Evolutionary conservation across 2,888 invertebrate genomes (phyloP).

Genomic region (Alviniconcha strummeri): DNA sequence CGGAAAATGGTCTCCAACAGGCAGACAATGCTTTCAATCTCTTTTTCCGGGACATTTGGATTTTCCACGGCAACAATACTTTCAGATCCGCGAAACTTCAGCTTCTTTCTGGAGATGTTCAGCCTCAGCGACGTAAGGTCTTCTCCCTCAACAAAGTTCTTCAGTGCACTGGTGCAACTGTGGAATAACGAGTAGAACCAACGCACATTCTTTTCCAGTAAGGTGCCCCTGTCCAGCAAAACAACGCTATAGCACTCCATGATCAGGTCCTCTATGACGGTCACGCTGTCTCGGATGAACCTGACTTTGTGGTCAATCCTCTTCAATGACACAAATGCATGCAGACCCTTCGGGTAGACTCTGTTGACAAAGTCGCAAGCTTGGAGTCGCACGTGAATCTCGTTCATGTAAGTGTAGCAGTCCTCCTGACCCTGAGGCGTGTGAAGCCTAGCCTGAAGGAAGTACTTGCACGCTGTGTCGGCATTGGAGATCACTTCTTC

Average conservation of each 20-base stretch:
- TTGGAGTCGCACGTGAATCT: constrained; percentile 47
- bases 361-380: constrained; percentile 45
- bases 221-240: constrained; percentile 33
- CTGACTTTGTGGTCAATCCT: neutral
- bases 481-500: constrained; percentile 40
- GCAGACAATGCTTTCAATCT: constrained; percentile 42
- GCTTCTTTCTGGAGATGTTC: constrained; percentile 43
- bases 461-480: constrained; percentile 44
- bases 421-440: constrained; percentile 43
- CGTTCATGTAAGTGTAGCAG: constrained; percentile 47
- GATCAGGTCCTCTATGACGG: constrained; percentile 44
- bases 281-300: constrained; percentile 45
- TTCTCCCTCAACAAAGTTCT: constrained; percentile 28
- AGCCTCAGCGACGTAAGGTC: constrained; percentile 40
- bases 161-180: constrained; percentile 15
- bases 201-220: constrained; percentile 34
- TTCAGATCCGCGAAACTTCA: constrained; percentile 40
- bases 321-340: constrained; percentile 9
- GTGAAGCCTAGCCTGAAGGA: constrained; percentile 45
- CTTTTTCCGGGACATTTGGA: constrained; percentile 18
- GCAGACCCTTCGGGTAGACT: neutral
- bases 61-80: constrained; percentile 31
- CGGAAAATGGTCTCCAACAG: constrained; percentile 47
- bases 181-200: constrained; percentile 49
- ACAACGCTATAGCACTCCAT: constrained; percentile 49